Percentiles rank a stretch among this genome's conserved stretches.
Conservation (phyloP, 2,888 invertebrate genomes). For the Adelognathus sp. region DNA sequence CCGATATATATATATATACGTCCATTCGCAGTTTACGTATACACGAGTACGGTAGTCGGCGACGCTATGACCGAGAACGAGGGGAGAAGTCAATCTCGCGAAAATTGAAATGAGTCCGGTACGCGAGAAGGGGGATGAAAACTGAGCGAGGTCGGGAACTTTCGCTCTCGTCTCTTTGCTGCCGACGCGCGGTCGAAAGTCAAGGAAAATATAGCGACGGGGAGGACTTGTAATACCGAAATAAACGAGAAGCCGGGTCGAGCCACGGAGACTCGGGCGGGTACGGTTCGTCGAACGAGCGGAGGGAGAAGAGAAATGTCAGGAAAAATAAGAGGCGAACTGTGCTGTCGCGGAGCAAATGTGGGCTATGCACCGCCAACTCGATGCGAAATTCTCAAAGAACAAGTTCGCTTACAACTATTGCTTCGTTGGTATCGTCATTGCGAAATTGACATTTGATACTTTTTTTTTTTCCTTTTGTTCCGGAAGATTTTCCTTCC, state of each 20-base stretch:
- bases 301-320: too few relatives aligned
- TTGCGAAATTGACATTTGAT: too few relatives aligned
- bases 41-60: background rate
- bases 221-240: conserved; percentile 40
- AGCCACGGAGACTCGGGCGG: background rate
- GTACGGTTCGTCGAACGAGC: background rate
- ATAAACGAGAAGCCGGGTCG: conserved; percentile 39
- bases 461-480: too few relatives aligned
- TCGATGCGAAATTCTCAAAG: too few relatives aligned
- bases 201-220: conserved; percentile 23
- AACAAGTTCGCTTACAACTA: too few relatives aligned
- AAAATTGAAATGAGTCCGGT: conserved; percentile 51
- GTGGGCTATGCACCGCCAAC: too few relatives aligned
- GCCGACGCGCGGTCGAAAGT: conserved; percentile 33
- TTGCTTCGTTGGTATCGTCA: too few relatives aligned
- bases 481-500: too few relatives aligned
- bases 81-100: conserved; percentile 46
- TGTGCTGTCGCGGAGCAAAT: too few relatives aligned
- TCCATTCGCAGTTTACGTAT: conserved; percentile 20
- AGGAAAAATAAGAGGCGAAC: too few relatives aligned
- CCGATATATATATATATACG: conserved; percentile 1
- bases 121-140: background rate
- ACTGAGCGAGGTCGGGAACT: conserved; percentile 41
- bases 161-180: conserved; percentile 1
- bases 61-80: conserved; percentile 15